A percentile compares a stretch with the other conserved stretches of the same genome.
Evolutionary conservation across 2,888 invertebrate genomes (phyloP).

Genomic region (Ornithoptera priamus): DNA sequence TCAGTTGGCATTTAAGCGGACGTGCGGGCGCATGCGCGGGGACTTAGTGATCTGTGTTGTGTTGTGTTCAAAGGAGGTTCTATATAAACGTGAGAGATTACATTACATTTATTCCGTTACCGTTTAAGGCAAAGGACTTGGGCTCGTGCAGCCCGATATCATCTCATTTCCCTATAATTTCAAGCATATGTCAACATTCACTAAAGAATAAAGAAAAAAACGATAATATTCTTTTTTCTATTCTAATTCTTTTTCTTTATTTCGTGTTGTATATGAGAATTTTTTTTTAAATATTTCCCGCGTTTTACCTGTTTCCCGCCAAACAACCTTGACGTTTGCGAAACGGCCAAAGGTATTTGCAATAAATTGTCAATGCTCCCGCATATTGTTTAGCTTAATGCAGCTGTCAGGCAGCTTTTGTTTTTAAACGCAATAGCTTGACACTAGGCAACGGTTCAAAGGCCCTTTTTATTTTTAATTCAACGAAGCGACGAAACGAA

Average conservation of each 20-base stretch:
- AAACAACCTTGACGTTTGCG: constrained; percentile 21
- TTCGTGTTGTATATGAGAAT: too few species aligned
- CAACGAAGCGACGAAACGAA: too few species aligned
- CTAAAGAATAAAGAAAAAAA: too few species aligned
- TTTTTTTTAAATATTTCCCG: too few species aligned
- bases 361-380: constrained; percentile 19
- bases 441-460: not conserved
- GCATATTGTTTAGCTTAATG: constrained; percentile 13
- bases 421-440: constrained; percentile 9
- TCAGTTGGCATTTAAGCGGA: constrained; percentile 21
- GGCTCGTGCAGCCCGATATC: not conserved
- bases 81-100: constrained; percentile 25
- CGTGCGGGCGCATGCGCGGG: constrained; percentile 15
- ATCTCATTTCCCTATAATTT: constrained; percentile 7
- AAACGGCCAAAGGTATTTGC: constrained; percentile 16
- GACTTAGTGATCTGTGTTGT: constrained; percentile 19
- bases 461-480: too few species aligned
- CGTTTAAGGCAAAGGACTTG: too few species aligned
- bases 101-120: constrained; percentile 9
- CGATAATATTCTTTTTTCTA: too few species aligned
- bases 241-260: too few species aligned
- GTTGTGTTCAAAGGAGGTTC: constrained; percentile 27
- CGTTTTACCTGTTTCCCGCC: too few species aligned
- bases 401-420: constrained; percentile 21
- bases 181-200: not conserved